Percentiles rank a stretch among this genome's conserved stretches.
Conservation (phyloP, 2,113 vertebrate species). For the Heterotilapia buettikoferi region DNA sequence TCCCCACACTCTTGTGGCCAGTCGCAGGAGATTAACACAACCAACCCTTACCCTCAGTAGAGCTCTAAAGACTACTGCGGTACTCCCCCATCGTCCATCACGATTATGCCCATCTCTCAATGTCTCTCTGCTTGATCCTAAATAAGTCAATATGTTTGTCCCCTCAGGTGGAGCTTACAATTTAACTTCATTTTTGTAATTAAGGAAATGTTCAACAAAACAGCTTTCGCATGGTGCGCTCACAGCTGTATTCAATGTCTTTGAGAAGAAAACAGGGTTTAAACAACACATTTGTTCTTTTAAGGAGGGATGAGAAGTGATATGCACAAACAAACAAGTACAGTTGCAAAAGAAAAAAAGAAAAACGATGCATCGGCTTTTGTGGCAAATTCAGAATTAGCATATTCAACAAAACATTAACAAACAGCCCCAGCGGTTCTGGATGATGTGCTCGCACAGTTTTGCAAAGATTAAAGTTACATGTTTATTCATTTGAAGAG, state of each 20-base stretch:
- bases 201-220: slow-evolving; percentile 19
- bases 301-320: not conserved
- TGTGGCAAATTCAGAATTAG: slow-evolving; percentile 4
- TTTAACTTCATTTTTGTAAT: slow-evolving; percentile 18
- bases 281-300: slow-evolving; percentile 11
- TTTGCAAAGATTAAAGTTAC: slow-evolving; percentile 16
- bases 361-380: not conserved
- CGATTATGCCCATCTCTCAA: not conserved
- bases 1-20: slow-evolving; percentile 27
- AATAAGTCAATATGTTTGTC: slow-evolving; percentile 35
- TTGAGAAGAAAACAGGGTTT: not conserved
- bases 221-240: not conserved
- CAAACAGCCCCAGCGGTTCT: slow-evolving; percentile 3
- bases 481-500: slow-evolving; percentile 24
- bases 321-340: slow-evolving; percentile 3
- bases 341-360: not conserved
- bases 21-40: slow-evolving; percentile 20
- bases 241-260: not conserved
- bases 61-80: not conserved
- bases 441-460: not conserved
- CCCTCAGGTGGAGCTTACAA: not conserved
- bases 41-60: not conserved
- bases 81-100: not conserved
- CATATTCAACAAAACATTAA: slow-evolving; percentile 37
- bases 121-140: slow-evolving; percentile 4